Evolutionary conservation across 2,797 vertebrate species (phyloP).

Genomic region (Thunnus albacares): DNA sequence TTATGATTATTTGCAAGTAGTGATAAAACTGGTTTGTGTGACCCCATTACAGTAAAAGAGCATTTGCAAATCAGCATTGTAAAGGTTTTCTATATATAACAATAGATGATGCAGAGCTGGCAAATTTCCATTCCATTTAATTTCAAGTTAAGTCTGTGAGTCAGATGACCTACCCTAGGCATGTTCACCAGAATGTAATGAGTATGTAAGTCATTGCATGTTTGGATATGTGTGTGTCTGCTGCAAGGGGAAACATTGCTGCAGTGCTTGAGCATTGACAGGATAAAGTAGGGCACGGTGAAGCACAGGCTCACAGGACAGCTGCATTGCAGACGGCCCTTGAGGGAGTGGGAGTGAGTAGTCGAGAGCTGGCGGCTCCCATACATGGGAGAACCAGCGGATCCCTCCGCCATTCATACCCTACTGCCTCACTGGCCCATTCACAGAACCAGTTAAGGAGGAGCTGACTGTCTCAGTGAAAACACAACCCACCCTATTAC

Average conservation of each 20-base stretch:
- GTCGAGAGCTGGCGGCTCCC: slow-evolving; percentile 76
- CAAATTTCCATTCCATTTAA: slow-evolving; percentile 46
- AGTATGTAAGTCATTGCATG: slow-evolving; percentile 43
- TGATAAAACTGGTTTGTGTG: neutral
- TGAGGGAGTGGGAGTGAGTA: slow-evolving; percentile 88
- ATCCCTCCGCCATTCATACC: slow-evolving; percentile 85
- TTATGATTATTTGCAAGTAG: neutral
- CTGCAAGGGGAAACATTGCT: slow-evolving; percentile 78
- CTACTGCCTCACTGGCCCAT: slow-evolving; percentile 82
- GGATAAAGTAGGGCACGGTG: slow-evolving; percentile 90
- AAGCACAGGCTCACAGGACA: slow-evolving; percentile 86
- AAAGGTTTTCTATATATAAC: slow-evolving; percentile 19
- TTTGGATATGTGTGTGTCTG: slow-evolving; percentile 45
- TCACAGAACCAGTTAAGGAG: slow-evolving; percentile 84
- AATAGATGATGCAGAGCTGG: slow-evolving; percentile 48
- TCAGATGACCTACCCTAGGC: slow-evolving; percentile 30
- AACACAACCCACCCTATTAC: slow-evolving; percentile 78
- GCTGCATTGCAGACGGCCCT: slow-evolving; percentile 96
- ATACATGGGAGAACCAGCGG: slow-evolving; percentile 67
- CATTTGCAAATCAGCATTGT: slow-evolving; percentile 10
- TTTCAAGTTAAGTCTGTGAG: slow-evolving; percentile 41
- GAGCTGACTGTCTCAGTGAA: slow-evolving; percentile 78
- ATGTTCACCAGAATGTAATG: slow-evolving; percentile 49
- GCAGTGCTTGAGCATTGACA: slow-evolving; percentile 87
- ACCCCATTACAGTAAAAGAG: neutral